Evolutionary conservation across 2,888 invertebrate species (phyloP).

Genomic region (Mythimna vitellina): DNA sequence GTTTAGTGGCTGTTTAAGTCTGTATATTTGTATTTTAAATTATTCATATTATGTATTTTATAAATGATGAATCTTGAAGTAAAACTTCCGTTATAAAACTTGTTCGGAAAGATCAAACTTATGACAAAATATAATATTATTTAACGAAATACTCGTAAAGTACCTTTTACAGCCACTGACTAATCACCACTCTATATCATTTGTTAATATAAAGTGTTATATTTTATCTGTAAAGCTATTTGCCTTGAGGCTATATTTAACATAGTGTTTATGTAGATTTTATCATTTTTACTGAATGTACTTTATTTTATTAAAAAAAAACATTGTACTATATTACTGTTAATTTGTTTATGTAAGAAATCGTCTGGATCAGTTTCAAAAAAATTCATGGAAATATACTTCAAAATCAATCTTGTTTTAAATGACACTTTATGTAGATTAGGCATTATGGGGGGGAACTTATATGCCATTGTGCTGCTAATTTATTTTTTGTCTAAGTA

Average conservation of each 20-base stretch:
- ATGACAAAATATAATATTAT: neutral
- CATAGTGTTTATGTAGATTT: slow-evolving; percentile 49
- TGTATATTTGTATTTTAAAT: slow-evolving; percentile 7
- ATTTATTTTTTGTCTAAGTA: neutral
- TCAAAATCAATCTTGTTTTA: neutral
- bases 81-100: slow-evolving; percentile 32
- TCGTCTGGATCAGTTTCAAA: slow-evolving; percentile 43
- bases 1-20: slow-evolving; percentile 51
- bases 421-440: slow-evolving; percentile 11
- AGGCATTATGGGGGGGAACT: neutral
- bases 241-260: slow-evolving; percentile 55
- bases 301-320: slow-evolving; percentile 21
- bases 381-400: neutral
- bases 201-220: slow-evolving; percentile 61
- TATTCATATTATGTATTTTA: neutral
- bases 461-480: neutral
- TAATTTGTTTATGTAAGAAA: slow-evolving; percentile 49
- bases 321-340: slow-evolving; percentile 7
- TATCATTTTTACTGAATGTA: slow-evolving; percentile 37
- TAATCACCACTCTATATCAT: slow-evolving; percentile 47
- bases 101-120: neutral
- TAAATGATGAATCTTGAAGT: slow-evolving; percentile 32
- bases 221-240: slow-evolving; percentile 60
- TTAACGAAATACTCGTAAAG: neutral
- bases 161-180: slow-evolving; percentile 45